phyloP scores from a whole-genome alignment of 2,797 vertebrate species.

The Naso thynnoides region DNA sequence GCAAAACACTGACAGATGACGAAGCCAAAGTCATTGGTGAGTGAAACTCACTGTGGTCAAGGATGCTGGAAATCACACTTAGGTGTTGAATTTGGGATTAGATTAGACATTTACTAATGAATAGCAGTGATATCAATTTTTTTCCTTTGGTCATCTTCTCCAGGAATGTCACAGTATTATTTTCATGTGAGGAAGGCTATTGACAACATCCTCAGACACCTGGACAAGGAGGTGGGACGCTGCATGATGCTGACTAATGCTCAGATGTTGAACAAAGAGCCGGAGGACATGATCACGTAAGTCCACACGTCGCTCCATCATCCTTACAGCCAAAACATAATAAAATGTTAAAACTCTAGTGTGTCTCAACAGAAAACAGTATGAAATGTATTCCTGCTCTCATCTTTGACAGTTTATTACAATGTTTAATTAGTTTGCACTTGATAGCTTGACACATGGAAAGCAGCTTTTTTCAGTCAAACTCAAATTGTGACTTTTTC shows the following conservation, averaged over 20 bases:
- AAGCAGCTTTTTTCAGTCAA: not conserved
- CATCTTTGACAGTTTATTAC: too few relatives aligned
- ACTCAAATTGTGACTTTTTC: conserved; percentile 22
- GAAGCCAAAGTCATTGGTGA: conserved; percentile 98
- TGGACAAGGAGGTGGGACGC: conserved; percentile 98
- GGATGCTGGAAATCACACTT: conserved; percentile 25
- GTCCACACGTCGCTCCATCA: conserved; percentile 55
- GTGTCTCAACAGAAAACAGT: not conserved
- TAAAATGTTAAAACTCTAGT: not conserved
- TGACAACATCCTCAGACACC: conserved; percentile 95
- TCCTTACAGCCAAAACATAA: conserved; percentile 6
- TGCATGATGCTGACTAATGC: conserved; percentile 99
- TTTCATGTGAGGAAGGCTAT: conserved; percentile 95
- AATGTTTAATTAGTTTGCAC: too few relatives aligned
- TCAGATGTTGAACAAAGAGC: conserved; percentile 98
- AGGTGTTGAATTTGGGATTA: not conserved
- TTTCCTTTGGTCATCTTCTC: conserved; percentile 15
- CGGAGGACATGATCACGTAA: conserved; percentile 99
- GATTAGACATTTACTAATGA: not conserved
- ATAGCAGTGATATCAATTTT: not conserved
- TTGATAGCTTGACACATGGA: not conserved
- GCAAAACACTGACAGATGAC: conserved; percentile 97
- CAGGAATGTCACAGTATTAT: conserved; percentile 98
- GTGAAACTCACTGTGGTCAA: conserved; percentile 38
- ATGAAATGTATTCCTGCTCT: too few relatives aligned